Base-by-base conservation (phyloP, 1,140 invertebrate species). In the Temnothorax nylanderi region DNA sequence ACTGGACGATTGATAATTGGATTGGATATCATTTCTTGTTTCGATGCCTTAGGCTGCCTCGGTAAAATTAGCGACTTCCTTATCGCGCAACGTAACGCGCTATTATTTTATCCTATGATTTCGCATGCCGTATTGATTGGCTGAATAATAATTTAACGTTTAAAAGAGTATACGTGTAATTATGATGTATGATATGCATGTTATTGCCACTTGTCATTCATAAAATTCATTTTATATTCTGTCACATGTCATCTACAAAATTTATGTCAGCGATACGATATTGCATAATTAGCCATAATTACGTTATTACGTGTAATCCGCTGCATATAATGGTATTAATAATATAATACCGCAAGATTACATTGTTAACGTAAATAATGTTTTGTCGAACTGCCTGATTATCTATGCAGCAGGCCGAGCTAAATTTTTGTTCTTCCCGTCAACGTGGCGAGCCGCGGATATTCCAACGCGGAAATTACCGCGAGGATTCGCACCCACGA, bases 161-260 rank as follows among this genome's bases (percentile, higher is more conserved):
- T 78, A 65, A 85, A 80, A 67, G 37, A 56, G 37, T 49, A 56
- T 56, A 71, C 78, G 37, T 37, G 51, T 71, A 58, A 81, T 81
- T 69, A 81, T 56, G 64, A 69, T 81, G 47, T 71, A 71, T 67
- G 65, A 60, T 58, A 21, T 34, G 54, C 60, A 32, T 44, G 78
- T 88, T 87, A 87, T 88, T 75, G 44, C 78, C 37, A 26, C 64
- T 71, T 81, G 78, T 71, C 64, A 81, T 71, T 81, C 78, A 71
- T 81, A 81, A 81, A 81, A 71, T 71, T 44, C 78, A 71, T 81
- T 81, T 81, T 81, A 81, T 81, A 71, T 81, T 81, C 78, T n/a
- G 78, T 71, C 78, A 81, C 65, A 71, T 71, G 78, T 71, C 78
- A 81, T 32, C 67, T 54, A 56, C 65, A 71, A 81, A 81, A 71